Conservation (phyloP, 35 echinoderm and acorn worm genomes). For the Diadema setosum region DNA sequence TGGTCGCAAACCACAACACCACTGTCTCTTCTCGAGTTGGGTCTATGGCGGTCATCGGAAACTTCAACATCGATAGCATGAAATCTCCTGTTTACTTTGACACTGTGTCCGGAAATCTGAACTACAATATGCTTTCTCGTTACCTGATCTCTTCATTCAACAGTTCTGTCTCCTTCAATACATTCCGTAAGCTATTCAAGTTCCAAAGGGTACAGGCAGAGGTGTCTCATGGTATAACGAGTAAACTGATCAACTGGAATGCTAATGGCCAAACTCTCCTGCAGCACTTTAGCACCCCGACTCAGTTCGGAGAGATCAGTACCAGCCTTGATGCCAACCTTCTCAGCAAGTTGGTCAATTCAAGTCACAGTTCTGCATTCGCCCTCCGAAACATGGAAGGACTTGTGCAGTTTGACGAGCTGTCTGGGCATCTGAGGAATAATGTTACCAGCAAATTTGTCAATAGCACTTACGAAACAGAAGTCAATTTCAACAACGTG, state of each 20-base stretch:
- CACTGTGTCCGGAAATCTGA: conserved; percentile 13
- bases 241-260: not conserved
- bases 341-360: not conserved
- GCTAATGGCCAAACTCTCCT: not conserved
- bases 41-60: conserved; percentile 42
- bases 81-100: conserved; percentile 15
- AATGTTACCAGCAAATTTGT: conserved; percentile 6
- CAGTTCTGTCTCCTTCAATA: conserved; percentile 14
- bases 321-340: not conserved
- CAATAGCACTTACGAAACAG: not conserved
- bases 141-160: not conserved
- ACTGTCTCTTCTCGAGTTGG: conserved; percentile 20
- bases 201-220: not conserved
- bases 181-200: conserved; percentile 49
- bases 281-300: not conserved
- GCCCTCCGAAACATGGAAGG: not conserved
- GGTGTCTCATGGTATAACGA: not conserved
- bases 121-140: not conserved
- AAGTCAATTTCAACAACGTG: not conserved
- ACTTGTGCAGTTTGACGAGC: not conserved
- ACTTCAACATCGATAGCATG: conserved; percentile 60
- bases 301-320: not conserved
- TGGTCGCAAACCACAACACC: conserved; percentile 1
- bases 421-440: not conserved
- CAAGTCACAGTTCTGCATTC: not conserved